A percentile compares a stretch with the other conserved stretches of the same genome.
Evolutionary conservation across 2,797 vertebrate genomes (phyloP).

Genomic region (Leptodactylus fallax): DNA sequence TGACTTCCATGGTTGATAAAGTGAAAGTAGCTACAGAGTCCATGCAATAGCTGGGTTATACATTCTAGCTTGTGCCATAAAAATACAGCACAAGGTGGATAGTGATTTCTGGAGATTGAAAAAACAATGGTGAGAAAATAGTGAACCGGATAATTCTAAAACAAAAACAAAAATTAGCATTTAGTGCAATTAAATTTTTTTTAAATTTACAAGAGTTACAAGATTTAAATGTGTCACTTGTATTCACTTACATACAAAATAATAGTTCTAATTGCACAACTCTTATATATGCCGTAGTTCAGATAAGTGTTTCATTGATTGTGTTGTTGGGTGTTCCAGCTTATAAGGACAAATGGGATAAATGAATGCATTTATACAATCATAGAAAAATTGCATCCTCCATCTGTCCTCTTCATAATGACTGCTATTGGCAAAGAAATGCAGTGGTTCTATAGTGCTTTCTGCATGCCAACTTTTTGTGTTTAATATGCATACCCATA

Average conservation of each 20-base stretch:
- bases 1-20: neutral
- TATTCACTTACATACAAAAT: neutral
- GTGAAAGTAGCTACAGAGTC: too few relatives aligned
- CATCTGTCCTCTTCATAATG: conserved; percentile 17
- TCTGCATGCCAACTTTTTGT: neutral
- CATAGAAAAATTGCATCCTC: conserved; percentile 20
- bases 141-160: too few relatives aligned
- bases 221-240: neutral
- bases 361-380: conserved; percentile 27
- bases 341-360: conserved; percentile 11
- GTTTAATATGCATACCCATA: neutral
- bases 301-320: neutral
- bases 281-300: neutral
- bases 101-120: too few relatives aligned
- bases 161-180: too few relatives aligned
- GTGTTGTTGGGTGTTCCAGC: neutral
- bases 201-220: too few relatives aligned
- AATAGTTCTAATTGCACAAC: neutral
- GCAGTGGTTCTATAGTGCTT: neutral
- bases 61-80: neutral
- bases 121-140: too few relatives aligned
- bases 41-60: neutral
- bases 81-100: neutral
- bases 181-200: too few relatives aligned
- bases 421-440: neutral